Base-by-base conservation (phyloP, 2,113 vertebrate species). In the Spea multiplicata region DNA sequence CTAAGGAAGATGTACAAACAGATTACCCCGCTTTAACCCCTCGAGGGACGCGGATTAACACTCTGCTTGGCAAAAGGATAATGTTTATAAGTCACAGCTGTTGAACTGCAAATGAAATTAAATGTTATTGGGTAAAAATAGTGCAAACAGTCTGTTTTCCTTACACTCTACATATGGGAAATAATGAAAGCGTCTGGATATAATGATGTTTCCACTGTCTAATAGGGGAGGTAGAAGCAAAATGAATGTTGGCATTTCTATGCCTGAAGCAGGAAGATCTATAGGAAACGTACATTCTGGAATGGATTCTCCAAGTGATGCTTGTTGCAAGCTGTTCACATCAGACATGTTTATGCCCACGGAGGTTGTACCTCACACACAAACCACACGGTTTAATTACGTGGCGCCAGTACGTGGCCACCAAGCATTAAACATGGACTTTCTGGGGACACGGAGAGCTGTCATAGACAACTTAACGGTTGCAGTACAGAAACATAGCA, bases 61-160 rank as follows among this genome's bases (percentile, higher is more conserved):
- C 83, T 75, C 81, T 30, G 45, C 73, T 73, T 83, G 80, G 75
- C 81, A 86, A 81, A 47, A 8, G 71, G 85, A 71, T 70, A 66
- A 73, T 71, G 57, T 81, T 85, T 81, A 64, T 73, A 44, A 17
- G 73, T 80, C 82, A 69, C 85, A 87, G 83, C 82, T 88, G 84
- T 75, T 71, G 0, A 0, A 81, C 82, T 84, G 73, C 74, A 82
- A 79, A 82, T 2, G 0, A 82, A 83, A 82, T 76, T 76, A 83
- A 78, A 47, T 75, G 76, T 16, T 0, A 7, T 71, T 74, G 17
- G 71, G 71, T 80, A 80, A 80, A 80, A 74, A 80, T 80, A 80
- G 78, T 80, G 64, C 78, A 74, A 80, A 80, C 78, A 80, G 78
- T 75, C 70, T 8, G 46, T 8, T 73, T 30, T 82, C 74, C 81